Conservation (phyloP, 1,140 invertebrate genomes). For the Drosophila trapezifrons region DNA sequence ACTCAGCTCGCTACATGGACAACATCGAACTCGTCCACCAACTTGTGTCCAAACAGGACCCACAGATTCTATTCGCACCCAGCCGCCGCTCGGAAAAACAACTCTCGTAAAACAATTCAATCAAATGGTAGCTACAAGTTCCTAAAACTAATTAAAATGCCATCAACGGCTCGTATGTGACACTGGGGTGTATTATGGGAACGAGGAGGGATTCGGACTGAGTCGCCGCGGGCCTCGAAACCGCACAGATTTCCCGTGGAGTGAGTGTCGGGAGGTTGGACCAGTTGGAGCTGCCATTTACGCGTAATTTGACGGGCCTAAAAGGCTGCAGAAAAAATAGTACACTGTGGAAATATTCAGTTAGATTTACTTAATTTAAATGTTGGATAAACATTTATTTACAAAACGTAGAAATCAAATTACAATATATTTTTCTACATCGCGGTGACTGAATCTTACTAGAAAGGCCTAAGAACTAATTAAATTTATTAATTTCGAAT, state of each 20-base stretch:
- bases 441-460: too few species aligned
- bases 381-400: neutral
- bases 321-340: constrained; percentile 46
- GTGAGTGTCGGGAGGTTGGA: constrained; percentile 6
- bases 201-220: constrained; percentile 8
- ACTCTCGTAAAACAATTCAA: constrained; percentile 68
- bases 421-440: neutral
- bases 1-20: constrained; percentile 10
- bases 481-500: too few species aligned
- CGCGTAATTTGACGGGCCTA: constrained; percentile 76
- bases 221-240: constrained; percentile 55
- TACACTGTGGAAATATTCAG: neutral
- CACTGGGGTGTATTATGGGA: constrained; percentile 11
- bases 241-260: constrained; percentile 26
- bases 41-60: constrained; percentile 15
- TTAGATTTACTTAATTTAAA: accelerated
- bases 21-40: constrained; percentile 5
- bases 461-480: too few species aligned
- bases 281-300: constrained; percentile 73
- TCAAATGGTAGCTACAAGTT: constrained; percentile 79
- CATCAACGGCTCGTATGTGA: constrained; percentile 65
- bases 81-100: constrained; percentile 9
- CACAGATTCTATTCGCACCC: constrained; percentile 11
- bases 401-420: too few species aligned
- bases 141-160: constrained; percentile 82